phyloP scores from a whole-genome alignment of 2,797 vertebrate genomes.

The Oceanodroma leucorhoa region DNA sequence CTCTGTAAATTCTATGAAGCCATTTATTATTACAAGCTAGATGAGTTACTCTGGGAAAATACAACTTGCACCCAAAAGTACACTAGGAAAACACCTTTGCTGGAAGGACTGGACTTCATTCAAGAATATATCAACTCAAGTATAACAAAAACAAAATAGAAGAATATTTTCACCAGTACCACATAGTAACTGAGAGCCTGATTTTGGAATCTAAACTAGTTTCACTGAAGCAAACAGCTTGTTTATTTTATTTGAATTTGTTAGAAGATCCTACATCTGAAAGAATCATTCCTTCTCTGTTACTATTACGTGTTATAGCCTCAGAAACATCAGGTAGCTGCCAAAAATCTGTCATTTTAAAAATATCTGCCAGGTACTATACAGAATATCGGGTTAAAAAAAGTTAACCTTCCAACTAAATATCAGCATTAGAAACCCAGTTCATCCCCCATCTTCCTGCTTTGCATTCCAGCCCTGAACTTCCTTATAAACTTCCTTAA shows the following conservation, averaged over 20 bases:
- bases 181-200: not conserved
- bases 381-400: not conserved
- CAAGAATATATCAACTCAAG: not conserved
- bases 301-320: not conserved
- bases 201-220: not conserved
- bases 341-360: slow-evolving; percentile 14
- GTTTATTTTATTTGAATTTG: not conserved
- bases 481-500: not conserved
- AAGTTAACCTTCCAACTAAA: not conserved
- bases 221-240: not conserved
- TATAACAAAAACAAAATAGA: not conserved
- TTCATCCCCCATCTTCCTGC: not conserved
- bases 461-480: slow-evolving; percentile 1
- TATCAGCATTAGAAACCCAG: not conserved
- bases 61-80: not conserved
- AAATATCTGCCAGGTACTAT: not conserved
- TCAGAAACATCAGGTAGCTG: not conserved
- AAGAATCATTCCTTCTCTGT: not conserved
- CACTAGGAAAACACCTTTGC: not conserved
- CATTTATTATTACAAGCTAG: not conserved
- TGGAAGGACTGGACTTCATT: not conserved
- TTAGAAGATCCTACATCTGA: not conserved
- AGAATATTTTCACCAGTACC: not conserved
- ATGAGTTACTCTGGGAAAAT: not conserved
- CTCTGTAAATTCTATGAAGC: not conserved